Conservation (phyloP, 2,888 invertebrate genomes). For the Chydorus sphaericus region DNA sequence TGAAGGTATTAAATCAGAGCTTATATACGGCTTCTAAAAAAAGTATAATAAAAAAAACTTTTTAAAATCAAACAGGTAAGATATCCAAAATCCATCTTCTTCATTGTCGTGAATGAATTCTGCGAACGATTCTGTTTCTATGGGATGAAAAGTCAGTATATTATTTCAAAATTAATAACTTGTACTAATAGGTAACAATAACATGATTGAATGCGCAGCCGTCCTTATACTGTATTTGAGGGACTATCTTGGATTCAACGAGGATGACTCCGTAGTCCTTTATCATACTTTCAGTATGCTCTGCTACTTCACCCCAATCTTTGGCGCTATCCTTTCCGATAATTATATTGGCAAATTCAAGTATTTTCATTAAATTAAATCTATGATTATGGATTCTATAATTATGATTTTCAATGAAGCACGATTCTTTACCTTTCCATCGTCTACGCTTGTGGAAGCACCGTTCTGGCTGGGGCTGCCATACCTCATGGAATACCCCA, state of each 20-base stretch:
- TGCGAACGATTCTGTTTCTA: constrained; percentile 95
- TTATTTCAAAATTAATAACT: neutral
- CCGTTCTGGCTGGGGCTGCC: constrained; percentile 33
- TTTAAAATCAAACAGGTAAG: too few relatives aligned
- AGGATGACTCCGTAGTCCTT: constrained; percentile 63
- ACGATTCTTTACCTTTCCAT: constrained; percentile 38
- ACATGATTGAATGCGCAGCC: constrained; percentile 43
- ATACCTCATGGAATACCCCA: constrained; percentile 15
- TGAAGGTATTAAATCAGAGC: too few relatives aligned
- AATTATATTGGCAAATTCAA: constrained; percentile 79
- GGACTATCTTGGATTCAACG: constrained; percentile 53
- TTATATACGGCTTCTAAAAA: too few relatives aligned
- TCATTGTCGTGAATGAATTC: constrained; percentile 92
- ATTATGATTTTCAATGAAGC: too few relatives aligned
- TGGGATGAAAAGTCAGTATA: constrained; percentile 81
- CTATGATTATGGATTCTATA: neutral
- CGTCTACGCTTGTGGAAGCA: constrained; percentile 35
- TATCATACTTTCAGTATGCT: constrained; percentile 82
- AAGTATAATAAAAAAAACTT: too few relatives aligned
- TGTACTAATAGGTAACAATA: neutral
- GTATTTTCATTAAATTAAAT: constrained; percentile 23
- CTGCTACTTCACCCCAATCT: constrained; percentile 72
- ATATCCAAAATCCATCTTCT: constrained; percentile 79
- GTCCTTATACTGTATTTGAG: constrained; percentile 77
- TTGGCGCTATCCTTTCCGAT: constrained; percentile 90